phyloP scores from a whole-genome alignment of 2,888 invertebrate species.

The Tuberolachnus salignus region DNA sequence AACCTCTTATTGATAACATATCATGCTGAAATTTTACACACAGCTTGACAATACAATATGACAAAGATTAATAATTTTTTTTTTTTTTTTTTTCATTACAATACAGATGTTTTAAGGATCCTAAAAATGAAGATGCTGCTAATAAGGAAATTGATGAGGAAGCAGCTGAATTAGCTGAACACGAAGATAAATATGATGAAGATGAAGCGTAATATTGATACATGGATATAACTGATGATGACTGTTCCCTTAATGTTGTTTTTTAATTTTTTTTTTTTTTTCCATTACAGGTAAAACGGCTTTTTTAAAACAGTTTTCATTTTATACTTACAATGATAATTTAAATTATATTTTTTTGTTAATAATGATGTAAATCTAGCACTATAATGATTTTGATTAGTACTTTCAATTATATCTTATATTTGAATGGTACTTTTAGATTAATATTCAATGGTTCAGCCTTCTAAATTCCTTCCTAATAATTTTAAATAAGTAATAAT shows the following conservation, averaged over 20 bases:
- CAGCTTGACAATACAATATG: no score
- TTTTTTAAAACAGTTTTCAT: slow-evolving; percentile 10
- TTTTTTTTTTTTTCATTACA: background rate
- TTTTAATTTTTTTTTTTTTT: no score
- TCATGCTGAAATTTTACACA: no score
- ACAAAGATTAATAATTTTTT: background rate
- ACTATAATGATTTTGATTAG: slow-evolving; percentile 30
- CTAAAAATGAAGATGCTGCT: slow-evolving; percentile 50
- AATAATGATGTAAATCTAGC: slow-evolving; percentile 33
- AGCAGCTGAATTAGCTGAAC: slow-evolving; percentile 23
- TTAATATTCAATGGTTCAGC: slow-evolving; percentile 9
- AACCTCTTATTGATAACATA: no score
- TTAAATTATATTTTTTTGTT: slow-evolving; percentile 43
- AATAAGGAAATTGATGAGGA: slow-evolving; percentile 53
- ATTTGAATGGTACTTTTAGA: slow-evolving; percentile 10
- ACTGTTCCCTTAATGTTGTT: slow-evolving; percentile 18
- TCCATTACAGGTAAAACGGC: slow-evolving; percentile 22
- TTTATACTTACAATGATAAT: slow-evolving; percentile 31
- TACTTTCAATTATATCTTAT: background rate
- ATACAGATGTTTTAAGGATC: slow-evolving; percentile 35
- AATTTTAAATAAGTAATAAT: no score
- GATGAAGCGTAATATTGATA: slow-evolving; percentile 43
- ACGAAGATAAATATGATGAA: slow-evolving; percentile 46
- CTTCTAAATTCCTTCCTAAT: slow-evolving; percentile 28
- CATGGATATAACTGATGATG: background rate